phyloP scores from a whole-genome alignment of 2,888 invertebrate genomes.

The Synanthedon myopaeformis region DNA sequence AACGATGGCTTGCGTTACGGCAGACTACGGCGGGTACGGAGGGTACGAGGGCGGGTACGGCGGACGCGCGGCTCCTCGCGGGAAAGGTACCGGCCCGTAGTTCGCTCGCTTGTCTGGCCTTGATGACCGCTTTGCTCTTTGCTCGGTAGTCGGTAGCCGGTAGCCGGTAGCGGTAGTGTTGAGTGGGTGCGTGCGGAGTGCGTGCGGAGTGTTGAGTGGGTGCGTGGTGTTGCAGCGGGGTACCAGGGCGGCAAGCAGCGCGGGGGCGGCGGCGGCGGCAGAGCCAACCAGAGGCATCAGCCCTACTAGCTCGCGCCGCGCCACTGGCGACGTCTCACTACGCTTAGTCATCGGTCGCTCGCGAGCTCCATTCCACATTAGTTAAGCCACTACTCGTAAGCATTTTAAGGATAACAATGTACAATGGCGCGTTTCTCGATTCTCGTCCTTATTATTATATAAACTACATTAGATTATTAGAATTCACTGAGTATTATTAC shows the following conservation, averaged over 20 bases:
- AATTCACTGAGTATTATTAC: conserved; percentile 69
- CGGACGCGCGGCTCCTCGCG: conserved; percentile 87
- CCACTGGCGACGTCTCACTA: conserved; percentile 60
- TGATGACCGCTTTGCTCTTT: background rate
- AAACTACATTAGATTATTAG: conserved; percentile 45
- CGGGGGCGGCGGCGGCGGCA: conserved; percentile 79
- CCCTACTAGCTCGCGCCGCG: conserved; percentile 75
- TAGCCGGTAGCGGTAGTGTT: conserved; percentile 5
- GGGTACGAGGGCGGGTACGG: conserved; percentile 91
- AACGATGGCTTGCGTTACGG: conserved; percentile 68
- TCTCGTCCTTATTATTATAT: conserved; percentile 62
- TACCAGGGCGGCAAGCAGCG: conserved; percentile 89
- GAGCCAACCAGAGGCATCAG: conserved; percentile 88
- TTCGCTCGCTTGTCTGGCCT: conserved; percentile 4
- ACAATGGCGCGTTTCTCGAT: conserved; percentile 35
- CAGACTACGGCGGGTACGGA: conserved; percentile 89
- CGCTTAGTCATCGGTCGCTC: conserved; percentile 66
- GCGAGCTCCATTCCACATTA: conserved; percentile 68
- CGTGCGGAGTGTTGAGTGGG: conserved; percentile 9
- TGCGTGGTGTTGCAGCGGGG: conserved; percentile 52
- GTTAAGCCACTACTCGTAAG: conserved; percentile 63
- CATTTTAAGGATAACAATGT: conserved; percentile 57
- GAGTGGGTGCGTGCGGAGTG: conserved; percentile 10
- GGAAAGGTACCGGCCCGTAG: conserved; percentile 79
- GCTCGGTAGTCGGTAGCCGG: conserved; percentile 3